These are phyloP conservation scores for Acanthurus lineatus DNA, from an alignment of 2,797 vertebrate genomes.

Conservation along the genomic window DNA sequence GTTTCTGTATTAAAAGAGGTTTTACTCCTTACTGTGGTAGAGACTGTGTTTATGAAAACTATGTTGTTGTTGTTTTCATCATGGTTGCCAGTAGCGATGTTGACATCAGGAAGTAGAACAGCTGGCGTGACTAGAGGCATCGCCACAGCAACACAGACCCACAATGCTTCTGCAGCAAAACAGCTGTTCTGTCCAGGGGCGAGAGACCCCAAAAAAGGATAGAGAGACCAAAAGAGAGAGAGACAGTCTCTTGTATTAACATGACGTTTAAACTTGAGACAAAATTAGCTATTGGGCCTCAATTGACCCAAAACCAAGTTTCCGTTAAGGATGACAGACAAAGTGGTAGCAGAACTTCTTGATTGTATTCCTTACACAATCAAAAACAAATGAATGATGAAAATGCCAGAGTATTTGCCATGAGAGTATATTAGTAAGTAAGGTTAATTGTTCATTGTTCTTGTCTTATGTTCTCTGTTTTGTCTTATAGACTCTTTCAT, in stretches of 20 bases:
- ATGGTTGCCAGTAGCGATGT: conserved; percentile 56
- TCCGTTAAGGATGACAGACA: not conserved
- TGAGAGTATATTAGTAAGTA: too few species aligned
- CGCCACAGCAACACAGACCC: conserved; percentile 58
- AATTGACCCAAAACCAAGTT: not conserved
- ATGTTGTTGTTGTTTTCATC: conserved; percentile 52
- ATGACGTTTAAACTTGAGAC: not conserved
- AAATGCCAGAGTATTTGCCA: too few species aligned
- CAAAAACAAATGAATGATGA: too few species aligned
- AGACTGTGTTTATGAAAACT: conserved; percentile 16
- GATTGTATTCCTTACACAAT: too few species aligned
- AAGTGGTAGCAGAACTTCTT: too few species aligned
- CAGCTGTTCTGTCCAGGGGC: conserved; percentile 73
- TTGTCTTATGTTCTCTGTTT: too few species aligned
- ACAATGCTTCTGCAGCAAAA: conserved; percentile 60
- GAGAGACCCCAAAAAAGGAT: conserved; percentile 36
- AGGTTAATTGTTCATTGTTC: too few species aligned
- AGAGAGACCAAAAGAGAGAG: not conserved
- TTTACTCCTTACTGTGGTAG: not conserved
- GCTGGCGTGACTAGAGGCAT: conserved; percentile 74
- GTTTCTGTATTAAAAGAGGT: conserved; percentile 16
- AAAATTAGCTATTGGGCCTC: not conserved
- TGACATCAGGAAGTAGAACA: conserved; percentile 65
- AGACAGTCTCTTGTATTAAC: not conserved
- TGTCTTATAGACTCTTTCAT: too few species aligned